Percentiles rank a stretch among this genome's conserved stretches.
Evolutionary conservation across 2,797 vertebrate species (phyloP).

Genomic region (Austrolebias charrua): DNA sequence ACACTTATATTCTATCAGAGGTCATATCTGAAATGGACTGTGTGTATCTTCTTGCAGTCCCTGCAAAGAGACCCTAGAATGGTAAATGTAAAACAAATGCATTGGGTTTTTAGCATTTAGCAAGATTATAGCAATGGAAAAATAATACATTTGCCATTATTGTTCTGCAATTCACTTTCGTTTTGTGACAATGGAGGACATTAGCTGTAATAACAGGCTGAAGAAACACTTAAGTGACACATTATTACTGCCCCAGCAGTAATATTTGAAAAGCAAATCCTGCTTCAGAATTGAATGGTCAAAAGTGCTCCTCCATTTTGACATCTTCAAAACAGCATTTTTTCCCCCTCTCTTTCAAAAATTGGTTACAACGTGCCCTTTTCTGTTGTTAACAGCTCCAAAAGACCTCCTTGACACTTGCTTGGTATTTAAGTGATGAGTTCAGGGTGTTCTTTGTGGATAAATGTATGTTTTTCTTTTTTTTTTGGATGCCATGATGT

Average conservation of each 20-base stretch:
- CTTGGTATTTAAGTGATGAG: conserved; percentile 15
- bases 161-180: neutral
- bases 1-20: conserved; percentile 34
- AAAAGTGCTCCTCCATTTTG: conserved; percentile 7
- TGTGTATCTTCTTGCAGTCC: neutral
- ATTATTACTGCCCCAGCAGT: neutral
- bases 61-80: neutral
- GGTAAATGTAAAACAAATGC: neutral
- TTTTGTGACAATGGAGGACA: conserved; percentile 16
- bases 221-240: neutral
- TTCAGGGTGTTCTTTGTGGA: conserved; percentile 23
- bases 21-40: conserved; percentile 34
- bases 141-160: neutral
- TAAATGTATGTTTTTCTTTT: conserved; percentile 2
- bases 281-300: neutral
- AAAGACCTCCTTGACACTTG: conserved; percentile 21
- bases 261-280: conserved; percentile 1
- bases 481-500: neutral
- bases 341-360: conserved; percentile 1
- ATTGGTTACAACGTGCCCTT: conserved; percentile 6
- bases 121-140: conserved; percentile 2
- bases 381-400: conserved; percentile 12
- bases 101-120: neutral
- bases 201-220: neutral
- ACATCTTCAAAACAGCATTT: conserved; percentile 4